Evolutionary conservation across 2,888 invertebrate species (phyloP).

Genomic region (Dolomedes plantarius): DNA sequence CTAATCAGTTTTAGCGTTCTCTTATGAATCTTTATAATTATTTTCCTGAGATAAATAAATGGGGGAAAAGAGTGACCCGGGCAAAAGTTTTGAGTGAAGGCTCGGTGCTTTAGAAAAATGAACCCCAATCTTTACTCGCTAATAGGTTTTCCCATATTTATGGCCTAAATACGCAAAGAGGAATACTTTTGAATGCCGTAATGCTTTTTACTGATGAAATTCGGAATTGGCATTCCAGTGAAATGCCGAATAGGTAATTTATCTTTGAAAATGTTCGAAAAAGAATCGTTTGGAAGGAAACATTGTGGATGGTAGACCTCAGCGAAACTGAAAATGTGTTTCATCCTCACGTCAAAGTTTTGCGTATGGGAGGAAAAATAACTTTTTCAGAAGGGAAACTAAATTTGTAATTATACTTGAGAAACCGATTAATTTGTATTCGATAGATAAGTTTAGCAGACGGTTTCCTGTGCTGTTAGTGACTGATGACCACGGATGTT

Average conservation of each 20-base stretch:
- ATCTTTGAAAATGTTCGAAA: neutral
- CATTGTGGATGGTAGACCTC: conserved; percentile 2
- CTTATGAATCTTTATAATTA: conserved; percentile 59
- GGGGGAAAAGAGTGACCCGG: conserved; percentile 1
- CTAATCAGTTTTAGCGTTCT: conserved; percentile 52
- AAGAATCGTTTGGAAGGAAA: neutral
- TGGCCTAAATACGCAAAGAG: conserved; percentile 10
- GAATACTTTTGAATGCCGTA: conserved; percentile 4
- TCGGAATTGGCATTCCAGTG: neutral
- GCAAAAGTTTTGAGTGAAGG: conserved; percentile 22
- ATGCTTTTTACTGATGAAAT: conserved; percentile 15
- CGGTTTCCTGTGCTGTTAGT: too few relatives aligned
- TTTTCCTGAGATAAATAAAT: conserved; percentile 35
- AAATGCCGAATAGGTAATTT: neutral
- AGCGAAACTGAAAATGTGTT: neutral
- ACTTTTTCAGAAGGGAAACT: neutral
- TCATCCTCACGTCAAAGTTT: neutral
- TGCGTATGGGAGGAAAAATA: neutral
- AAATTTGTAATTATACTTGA: neutral
- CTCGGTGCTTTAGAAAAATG: conserved; percentile 9
- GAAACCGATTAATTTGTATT: neutral
- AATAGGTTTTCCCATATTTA: conserved; percentile 14
- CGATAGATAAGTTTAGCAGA: neutral
- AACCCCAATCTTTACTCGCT: conserved; percentile 13
- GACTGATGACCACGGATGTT: too few relatives aligned